Percentiles rank a stretch among this genome's conserved stretches.
These are phyloP conservation scores for Cheilosia soror DNA, from an alignment of 2,888 invertebrate species.

Conservation along the genomic window DNA sequence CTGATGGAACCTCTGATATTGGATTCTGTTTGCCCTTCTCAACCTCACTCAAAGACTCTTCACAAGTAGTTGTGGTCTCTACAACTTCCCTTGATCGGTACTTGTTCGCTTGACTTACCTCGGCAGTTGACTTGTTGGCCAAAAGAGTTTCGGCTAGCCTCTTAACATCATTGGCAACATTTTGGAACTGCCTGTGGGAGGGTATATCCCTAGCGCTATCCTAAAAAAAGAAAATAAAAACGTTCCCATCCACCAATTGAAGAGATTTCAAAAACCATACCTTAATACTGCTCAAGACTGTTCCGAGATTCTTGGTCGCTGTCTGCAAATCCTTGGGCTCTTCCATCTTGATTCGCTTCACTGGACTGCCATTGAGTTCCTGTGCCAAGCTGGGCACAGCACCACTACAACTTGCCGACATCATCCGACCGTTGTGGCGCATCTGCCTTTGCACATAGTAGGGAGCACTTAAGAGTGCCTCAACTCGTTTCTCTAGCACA, in stretches of 20 bases:
- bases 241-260: background rate
- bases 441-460: conserved; percentile 29
- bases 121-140: conserved; percentile 75
- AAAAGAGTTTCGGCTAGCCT: conserved; percentile 80
- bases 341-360: conserved; percentile 79
- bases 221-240: conserved; percentile 68
- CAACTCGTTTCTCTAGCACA: conserved; percentile 79
- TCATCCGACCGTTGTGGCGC: background rate
- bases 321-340: conserved; percentile 78
- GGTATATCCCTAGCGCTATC: conserved; percentile 79
- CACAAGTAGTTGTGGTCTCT: background rate
- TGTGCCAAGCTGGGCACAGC: conserved; percentile 80
- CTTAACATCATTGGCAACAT: conserved; percentile 81
- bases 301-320: conserved; percentile 79
- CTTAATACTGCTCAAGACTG: conserved; percentile 79
- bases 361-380: conserved; percentile 81
- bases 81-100: background rate
- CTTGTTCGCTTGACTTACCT: conserved; percentile 60
- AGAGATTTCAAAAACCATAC: conserved; percentile 68
- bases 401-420: conserved; percentile 26
- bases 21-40: conserved; percentile 51
- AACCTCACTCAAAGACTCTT: background rate
- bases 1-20: conserved; percentile 78
- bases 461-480: conserved; percentile 77
- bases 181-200: conserved; percentile 81